Evolutionary conservation across 2,888 invertebrate species (phyloP).

Genomic region (Drosophila histrio): DNA sequence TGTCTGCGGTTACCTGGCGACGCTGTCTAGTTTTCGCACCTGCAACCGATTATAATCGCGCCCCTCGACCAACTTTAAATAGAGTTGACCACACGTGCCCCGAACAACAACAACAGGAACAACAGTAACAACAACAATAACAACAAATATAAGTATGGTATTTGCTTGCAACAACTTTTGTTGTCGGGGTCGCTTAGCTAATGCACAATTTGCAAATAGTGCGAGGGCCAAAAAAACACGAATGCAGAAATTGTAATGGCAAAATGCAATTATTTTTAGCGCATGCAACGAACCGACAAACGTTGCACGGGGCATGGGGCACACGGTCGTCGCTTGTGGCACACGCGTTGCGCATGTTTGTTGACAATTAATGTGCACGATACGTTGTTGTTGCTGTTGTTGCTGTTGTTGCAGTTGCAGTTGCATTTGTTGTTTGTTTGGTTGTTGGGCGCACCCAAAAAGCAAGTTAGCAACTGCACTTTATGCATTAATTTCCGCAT

Average conservation of each 20-base stretch:
- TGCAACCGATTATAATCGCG: conserved; percentile 54
- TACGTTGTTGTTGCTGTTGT: conserved; percentile 23
- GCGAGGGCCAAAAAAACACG: conserved; percentile 8
- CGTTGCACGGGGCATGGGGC: conserved; percentile 6
- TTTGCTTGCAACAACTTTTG: not conserved
- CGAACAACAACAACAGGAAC: not conserved
- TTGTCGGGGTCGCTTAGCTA: conserved; percentile 50
- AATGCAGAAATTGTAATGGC: conserved; percentile 51
- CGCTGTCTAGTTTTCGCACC: conserved; percentile 56
- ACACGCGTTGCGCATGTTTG: conserved; percentile 69
- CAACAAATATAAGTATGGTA: not conserved
- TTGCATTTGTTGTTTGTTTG: conserved; percentile 22
- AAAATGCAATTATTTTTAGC: conserved; percentile 71
- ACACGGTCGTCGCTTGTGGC: conserved; percentile 14
- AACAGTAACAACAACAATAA: not conserved
- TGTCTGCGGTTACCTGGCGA: conserved; percentile 48
- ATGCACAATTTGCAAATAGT: conserved; percentile 28
- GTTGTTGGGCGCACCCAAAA: conserved; percentile 48
- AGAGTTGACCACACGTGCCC: conserved; percentile 52
- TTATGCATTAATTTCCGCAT: conserved; percentile 73
- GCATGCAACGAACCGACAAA: conserved; percentile 62
- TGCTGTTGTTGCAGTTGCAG: conserved; percentile 16
- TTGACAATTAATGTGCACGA: conserved; percentile 71
- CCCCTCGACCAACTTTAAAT: conserved; percentile 20
- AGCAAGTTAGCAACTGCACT: conserved; percentile 42